A percentile compares a stretch with the other conserved stretches of the same genome.
These are phyloP conservation scores for Seriola quinqueradiata DNA, from an alignment of 2,113 vertebrate species.

Conservation along the genomic window DNA sequence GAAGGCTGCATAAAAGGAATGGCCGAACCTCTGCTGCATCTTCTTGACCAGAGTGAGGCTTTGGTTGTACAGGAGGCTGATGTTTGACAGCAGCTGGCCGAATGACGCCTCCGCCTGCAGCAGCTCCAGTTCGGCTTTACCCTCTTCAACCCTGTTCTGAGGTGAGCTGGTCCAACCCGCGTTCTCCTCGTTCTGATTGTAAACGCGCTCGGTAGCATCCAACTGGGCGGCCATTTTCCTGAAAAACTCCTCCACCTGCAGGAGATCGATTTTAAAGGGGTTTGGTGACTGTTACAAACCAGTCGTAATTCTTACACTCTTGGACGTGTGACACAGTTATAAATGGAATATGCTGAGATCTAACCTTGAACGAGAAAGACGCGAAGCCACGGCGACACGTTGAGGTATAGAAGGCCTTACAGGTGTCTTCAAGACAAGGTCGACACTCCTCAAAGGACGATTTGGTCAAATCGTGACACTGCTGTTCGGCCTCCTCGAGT, in stretches of 20 bases:
- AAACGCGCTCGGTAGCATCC: conserved; percentile 67
- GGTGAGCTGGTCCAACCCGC: neutral
- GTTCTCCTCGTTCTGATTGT: conserved; percentile 26
- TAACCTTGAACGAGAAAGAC: conserved; percentile 86
- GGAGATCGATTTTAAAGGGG: neutral
- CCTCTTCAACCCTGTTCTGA: conserved; percentile 45
- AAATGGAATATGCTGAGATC: neutral
- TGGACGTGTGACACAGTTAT: neutral
- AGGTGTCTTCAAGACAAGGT: conserved; percentile 87
- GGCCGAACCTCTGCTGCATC: conserved; percentile 85
- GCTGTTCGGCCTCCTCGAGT: conserved; percentile 85
- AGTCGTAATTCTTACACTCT: neutral
- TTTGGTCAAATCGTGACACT: conserved; percentile 81
- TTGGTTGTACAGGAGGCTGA: conserved; percentile 82
- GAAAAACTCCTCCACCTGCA: conserved; percentile 86
- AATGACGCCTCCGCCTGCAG: conserved; percentile 84
- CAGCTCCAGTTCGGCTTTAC: conserved; percentile 78
- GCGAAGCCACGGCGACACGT: conserved; percentile 78
- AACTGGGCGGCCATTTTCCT: conserved; percentile 82
- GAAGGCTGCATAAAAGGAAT: conserved; percentile 84
- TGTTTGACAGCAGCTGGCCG: conserved; percentile 75
- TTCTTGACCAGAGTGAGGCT: conserved; percentile 81
- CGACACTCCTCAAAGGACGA: conserved; percentile 85
- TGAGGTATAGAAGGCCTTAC: conserved; percentile 85
- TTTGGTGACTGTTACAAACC: neutral